Evolutionary conservation across 2,888 invertebrate species (phyloP).

Genomic region (Apoderus coryli): DNA sequence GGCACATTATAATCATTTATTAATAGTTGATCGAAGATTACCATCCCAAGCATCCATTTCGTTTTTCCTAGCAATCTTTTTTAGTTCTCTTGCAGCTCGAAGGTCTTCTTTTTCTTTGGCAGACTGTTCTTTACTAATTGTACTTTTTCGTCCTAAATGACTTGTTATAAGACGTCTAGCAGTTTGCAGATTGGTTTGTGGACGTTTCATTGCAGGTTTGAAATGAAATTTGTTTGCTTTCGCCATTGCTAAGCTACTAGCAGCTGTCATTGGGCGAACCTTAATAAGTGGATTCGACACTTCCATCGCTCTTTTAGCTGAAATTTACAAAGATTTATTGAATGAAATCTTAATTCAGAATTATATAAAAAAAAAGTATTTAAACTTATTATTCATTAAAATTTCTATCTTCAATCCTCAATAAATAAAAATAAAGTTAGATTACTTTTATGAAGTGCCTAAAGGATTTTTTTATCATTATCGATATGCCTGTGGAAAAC

Average conservation of each 20-base stretch:
- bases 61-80: slow-evolving; percentile 25
- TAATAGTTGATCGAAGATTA: slow-evolving; percentile 21
- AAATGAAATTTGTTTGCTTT: slow-evolving; percentile 27
- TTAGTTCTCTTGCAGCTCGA: slow-evolving; percentile 28
- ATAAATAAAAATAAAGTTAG: no score
- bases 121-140: slow-evolving; percentile 26
- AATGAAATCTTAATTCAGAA: neutral
- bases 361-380: neutral
- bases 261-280: slow-evolving; percentile 29
- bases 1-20: slow-evolving; percentile 12
- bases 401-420: no score
- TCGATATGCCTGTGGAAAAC: no score
- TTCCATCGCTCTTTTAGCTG: slow-evolving; percentile 28
- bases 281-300: slow-evolving; percentile 28
- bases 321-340: slow-evolving; percentile 13
- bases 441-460: no score
- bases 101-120: slow-evolving; percentile 27
- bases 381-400: no score
- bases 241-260: slow-evolving; percentile 24
- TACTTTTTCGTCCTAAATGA: slow-evolving; percentile 28
- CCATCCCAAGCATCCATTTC: slow-evolving; percentile 33
- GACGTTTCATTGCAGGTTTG: slow-evolving; percentile 31
- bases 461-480: no score
- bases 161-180: slow-evolving; percentile 30
- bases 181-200: slow-evolving; percentile 30